Evolutionary conservation across 2,888 invertebrate species (phyloP), one percentile per base, ranked within the genome.

Genomic region (Bembecia ichneumoniformis): DNA sequence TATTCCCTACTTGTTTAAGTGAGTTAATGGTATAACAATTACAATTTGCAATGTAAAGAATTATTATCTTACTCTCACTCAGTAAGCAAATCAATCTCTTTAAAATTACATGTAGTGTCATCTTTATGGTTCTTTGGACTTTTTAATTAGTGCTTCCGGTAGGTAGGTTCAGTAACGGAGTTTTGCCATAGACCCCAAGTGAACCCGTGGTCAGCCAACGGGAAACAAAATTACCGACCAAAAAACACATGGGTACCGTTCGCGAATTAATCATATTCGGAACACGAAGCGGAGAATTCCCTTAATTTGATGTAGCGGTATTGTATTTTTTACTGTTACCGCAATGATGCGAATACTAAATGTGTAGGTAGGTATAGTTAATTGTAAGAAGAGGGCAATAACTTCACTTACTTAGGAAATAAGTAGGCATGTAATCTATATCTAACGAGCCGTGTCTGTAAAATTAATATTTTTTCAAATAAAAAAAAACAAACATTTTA

Each of bases 181-280:
- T 13, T 54, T 48, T 34, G 49, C 45, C 51, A 49, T 49, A 58
- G 56, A 58, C 56, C 16, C 28, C 7, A 56, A 55, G 55, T 58
- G 64, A 60, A 62, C 60, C 62, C 56, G 61, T 63, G 61, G 52
- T 52, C 71, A 68, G 47, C 56, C 56, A 69, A 60, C 61, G 63
- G 57, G 57, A 66, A 68, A 61, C 53, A 46, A 46, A 11, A 59
- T 61, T 54, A 60, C 58, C 51, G 56, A 49, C 49, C 48, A 56
- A 61, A 58, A 59, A 57, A 60, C 54, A 58, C 52, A 59, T 28
- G 28, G 28, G 28, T 52, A 62, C 58, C 59, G 58, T 55, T 59
- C 47, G 60, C 54, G 55, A 65, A 67, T 64, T 62, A 62, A 59
- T 58, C 59, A 59, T 28, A 49, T 52, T 55, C 55, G 57, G 52